phyloP scores from a whole-genome alignment of 2,888 invertebrate species.

The Mimachlamys varia region DNA sequence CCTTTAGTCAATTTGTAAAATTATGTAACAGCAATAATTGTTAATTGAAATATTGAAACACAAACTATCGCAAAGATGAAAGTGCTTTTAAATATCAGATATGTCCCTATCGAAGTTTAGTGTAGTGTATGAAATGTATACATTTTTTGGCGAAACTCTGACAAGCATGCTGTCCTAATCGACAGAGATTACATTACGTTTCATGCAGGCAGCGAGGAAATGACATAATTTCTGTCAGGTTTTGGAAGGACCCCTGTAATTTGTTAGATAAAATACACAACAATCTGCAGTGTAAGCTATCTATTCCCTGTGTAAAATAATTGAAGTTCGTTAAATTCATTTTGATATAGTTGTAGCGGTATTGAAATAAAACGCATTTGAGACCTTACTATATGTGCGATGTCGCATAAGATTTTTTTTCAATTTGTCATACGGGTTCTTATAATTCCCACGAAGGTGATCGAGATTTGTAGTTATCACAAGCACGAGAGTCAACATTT shows the following conservation, averaged over 20 bases:
- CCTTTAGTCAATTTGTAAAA: background rate
- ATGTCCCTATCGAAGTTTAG: background rate
- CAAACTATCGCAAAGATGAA: background rate
- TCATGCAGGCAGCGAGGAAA: background rate
- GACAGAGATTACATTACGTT: background rate
- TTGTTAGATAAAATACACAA: background rate
- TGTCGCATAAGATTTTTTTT: background rate
- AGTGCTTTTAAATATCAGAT: background rate
- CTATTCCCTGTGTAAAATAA: background rate
- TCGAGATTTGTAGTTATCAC: too few species aligned
- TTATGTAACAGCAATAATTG: background rate
- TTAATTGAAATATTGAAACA: background rate
- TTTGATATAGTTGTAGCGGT: background rate
- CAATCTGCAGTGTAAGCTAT: background rate
- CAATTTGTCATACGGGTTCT: background rate
- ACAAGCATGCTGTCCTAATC: background rate
- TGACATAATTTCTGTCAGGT: background rate
- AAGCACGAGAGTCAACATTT: too few species aligned
- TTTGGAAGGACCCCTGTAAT: background rate
- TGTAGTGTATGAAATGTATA: background rate
- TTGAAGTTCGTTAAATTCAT: background rate
- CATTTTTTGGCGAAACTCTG: background rate
- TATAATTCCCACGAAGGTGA: background rate
- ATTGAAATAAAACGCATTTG: background rate
- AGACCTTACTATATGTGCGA: background rate